Conservation (phyloP, 2,113 vertebrate species). For the Megatriorchis doriae region DNA sequence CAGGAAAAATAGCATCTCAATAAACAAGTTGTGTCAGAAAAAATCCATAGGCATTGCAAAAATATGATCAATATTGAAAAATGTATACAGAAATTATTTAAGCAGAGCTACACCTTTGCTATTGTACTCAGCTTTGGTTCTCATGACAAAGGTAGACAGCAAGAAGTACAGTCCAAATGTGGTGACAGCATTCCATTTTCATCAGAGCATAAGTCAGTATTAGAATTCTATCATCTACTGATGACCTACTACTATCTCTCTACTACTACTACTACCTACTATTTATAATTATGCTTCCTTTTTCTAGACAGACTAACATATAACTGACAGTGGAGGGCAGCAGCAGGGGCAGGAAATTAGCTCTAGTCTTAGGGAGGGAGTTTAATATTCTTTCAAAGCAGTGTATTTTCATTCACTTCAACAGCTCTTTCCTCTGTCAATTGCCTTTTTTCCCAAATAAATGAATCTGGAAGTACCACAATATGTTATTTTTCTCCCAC, state of each 20-base stretch:
- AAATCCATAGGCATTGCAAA: background rate
- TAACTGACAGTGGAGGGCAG: background rate
- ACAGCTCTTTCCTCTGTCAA: background rate
- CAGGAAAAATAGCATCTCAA: background rate
- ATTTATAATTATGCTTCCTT: background rate
- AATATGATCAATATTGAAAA: background rate
- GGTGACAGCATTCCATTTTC: background rate
- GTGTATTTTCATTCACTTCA: background rate
- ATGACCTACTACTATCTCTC: background rate
- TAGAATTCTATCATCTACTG: background rate
- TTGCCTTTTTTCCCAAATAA: background rate
- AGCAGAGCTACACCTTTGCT: background rate
- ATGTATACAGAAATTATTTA: background rate
- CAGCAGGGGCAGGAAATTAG: background rate
- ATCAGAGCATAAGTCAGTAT: background rate
- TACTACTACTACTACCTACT: background rate
- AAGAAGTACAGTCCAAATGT: background rate
- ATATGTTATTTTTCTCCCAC: background rate
- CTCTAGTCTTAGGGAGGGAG: background rate
- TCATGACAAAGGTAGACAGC: background rate
- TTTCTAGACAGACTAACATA: background rate
- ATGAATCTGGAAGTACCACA: background rate
- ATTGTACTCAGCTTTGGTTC: background rate
- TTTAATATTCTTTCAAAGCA: background rate
- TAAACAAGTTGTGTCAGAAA: background rate